Evolutionary conservation across 2,113 vertebrate species (phyloP), one percentile per base, ranked within the genome.

Genomic region (Festucalex cinctus): DNA sequence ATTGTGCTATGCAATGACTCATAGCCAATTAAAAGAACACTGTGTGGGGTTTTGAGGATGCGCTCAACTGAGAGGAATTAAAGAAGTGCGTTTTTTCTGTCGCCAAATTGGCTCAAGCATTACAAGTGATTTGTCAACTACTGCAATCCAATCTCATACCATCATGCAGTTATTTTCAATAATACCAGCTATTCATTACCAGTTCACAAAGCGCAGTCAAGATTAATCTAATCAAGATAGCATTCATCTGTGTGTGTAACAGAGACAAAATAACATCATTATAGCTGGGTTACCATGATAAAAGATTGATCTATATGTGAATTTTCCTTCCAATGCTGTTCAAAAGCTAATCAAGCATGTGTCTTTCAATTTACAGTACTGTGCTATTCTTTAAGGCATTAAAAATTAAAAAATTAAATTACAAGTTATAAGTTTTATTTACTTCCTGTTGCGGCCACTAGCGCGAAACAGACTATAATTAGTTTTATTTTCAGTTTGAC

Each of bases 181-280:
- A 65, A 65, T 71, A 61, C 49, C 14, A 36, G 54, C 44, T 62
- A 80, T 63, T 43, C 51, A 39, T 83, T 79, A 70, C 73, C 48
- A 59, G 54, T 49, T 68, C 59, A 66, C 66, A 39, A 57, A 62
- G 43, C 35, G 26, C 39, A 73, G 71, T 66, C 35, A 6, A 17
- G 36, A 71, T 66, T 39, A 61, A 85, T 78, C 26, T 5, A 48
- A 78, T 76, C 66, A 67, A 61, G 60, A 65, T 74, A 69, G 32
- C 71, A 73, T 81, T 51, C 36, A 58, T 66, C 36, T 66, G 58
- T 58, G 49, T 75, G 63, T 73, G 76, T 73, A 73, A 73, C 75
- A 66, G 68, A 63, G 68, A 65, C 44, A 66, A 19, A 13, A 48
- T 60, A 39, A 84, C 71, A 20, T 37, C 56, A 72, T 75, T 43